Conservation (phyloP, 2,888 invertebrate genomes). For the Pterobdella sp. region DNA sequence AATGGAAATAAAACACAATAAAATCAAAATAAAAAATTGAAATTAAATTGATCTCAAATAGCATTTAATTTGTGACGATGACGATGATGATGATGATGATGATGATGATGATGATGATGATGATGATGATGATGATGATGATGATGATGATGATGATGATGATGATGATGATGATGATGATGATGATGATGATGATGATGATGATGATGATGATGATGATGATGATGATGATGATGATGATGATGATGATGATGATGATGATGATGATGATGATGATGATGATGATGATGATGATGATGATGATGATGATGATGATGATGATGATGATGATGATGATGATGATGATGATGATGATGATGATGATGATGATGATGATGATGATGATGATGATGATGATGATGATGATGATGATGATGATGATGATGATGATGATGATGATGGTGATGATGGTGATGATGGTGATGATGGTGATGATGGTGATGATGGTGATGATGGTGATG, state of each 20-base stretch:
- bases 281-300: constrained; percentile 31
- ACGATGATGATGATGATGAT: constrained; percentile 20
- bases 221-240: constrained; percentile 33
- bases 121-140: constrained; percentile 26
- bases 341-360: constrained; percentile 29
- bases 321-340: constrained; percentile 31
- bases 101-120: constrained; percentile 20
- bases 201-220: constrained; percentile 29
- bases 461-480: constrained; percentile 23
- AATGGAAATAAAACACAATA: no score
- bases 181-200: constrained; percentile 30
- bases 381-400: constrained; percentile 30
- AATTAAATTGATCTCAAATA: background rate
- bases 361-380: constrained; percentile 30
- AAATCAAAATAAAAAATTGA: background rate
- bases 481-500: background rate
- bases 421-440: constrained; percentile 24
- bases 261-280: constrained; percentile 33
- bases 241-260: constrained; percentile 32
- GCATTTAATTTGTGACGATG: background rate
- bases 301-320: constrained; percentile 32
- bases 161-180: constrained; percentile 30
- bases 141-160: constrained; percentile 30
- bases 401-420: constrained; percentile 26
- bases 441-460: background rate